These are phyloP conservation scores for Egretta garzetta DNA, from an alignment of 2,113 vertebrate species.

Conservation along the genomic window DNA sequence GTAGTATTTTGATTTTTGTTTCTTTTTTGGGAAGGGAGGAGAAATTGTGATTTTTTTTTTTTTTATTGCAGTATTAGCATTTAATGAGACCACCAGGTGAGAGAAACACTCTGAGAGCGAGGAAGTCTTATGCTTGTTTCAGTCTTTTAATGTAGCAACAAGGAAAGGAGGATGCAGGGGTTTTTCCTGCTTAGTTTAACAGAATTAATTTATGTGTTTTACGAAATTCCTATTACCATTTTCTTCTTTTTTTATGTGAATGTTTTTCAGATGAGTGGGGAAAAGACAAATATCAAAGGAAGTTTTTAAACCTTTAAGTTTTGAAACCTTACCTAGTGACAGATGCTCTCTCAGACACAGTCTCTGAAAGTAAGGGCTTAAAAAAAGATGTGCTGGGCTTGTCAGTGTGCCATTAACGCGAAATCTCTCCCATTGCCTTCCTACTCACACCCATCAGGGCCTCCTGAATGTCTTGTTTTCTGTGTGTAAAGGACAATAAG, in stretches of 20 bases:
- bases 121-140: background rate
- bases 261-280: background rate
- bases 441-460: background rate
- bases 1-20: background rate
- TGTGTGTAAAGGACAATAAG: background rate
- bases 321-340: background rate
- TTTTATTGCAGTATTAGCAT: background rate
- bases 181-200: background rate
- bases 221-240: background rate
- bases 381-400: background rate
- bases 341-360: background rate
- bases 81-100: background rate
- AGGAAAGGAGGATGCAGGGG: background rate
- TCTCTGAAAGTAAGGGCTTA: background rate
- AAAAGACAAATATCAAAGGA: background rate
- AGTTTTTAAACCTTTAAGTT: too few species aligned
- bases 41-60: background rate
- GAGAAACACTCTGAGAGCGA: background rate
- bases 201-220: background rate
- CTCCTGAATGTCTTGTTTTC: background rate
- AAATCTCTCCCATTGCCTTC: background rate
- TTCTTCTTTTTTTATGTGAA: background rate
- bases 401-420: background rate
- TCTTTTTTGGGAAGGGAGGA: background rate
- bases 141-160: background rate